phyloP scores from a whole-genome alignment of 2,797 vertebrate genomes.

The Yasuhikotakia modesta region DNA sequence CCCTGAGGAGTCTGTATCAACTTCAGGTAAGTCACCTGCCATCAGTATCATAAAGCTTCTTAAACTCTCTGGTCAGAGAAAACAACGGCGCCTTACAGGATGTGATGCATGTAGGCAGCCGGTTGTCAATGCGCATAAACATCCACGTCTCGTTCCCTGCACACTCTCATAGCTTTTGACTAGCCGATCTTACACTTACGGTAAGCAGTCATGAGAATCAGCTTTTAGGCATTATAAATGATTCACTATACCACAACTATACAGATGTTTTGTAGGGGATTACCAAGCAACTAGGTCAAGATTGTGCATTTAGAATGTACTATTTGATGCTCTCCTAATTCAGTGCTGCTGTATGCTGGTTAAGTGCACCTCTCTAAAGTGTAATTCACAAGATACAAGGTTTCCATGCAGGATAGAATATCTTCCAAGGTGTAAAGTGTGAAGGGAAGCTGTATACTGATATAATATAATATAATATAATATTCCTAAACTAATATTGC shows the following conservation, averaged over 20 bases:
- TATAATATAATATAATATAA: too few relatives aligned
- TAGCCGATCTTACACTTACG: slow-evolving; percentile 24
- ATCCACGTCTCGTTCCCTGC: slow-evolving; percentile 52
- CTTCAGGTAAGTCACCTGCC: slow-evolving; percentile 72
- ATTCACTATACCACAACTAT: slow-evolving; percentile 17
- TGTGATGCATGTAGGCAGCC: slow-evolving; percentile 57
- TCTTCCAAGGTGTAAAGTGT: not conserved
- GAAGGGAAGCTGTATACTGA: too few relatives aligned
- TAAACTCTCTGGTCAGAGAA: slow-evolving; percentile 51
- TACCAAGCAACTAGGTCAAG: not conserved
- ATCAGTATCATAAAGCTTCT: slow-evolving; percentile 60
- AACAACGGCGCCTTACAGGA: slow-evolving; percentile 51
- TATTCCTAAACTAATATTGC: too few relatives aligned
- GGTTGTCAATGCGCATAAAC: slow-evolving; percentile 61
- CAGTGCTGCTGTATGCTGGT: not conserved
- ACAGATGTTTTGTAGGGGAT: slow-evolving; percentile 20
- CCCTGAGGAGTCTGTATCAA: slow-evolving; percentile 55
- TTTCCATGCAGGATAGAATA: not conserved
- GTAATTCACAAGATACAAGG: not conserved
- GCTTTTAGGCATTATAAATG: slow-evolving; percentile 37
- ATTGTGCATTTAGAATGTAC: not conserved
- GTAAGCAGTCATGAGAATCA: slow-evolving; percentile 29
- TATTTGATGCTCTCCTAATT: not conserved
- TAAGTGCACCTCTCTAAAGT: not conserved
- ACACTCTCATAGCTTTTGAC: slow-evolving; percentile 38